Base-by-base conservation (phyloP, 1,140 invertebrate species). In the Eurosta solidaginis region DNA sequence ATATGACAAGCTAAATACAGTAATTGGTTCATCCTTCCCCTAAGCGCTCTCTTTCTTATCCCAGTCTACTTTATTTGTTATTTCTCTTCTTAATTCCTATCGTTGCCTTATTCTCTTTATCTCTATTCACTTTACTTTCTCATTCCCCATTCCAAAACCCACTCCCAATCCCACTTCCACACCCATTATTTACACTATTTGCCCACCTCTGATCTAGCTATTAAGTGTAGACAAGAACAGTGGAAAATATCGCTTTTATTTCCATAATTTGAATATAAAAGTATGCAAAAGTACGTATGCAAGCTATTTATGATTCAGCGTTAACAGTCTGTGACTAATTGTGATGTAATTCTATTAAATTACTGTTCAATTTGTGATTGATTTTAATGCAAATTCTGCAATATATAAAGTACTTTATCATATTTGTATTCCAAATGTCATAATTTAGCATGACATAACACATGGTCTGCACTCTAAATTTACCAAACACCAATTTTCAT, bases 371-470 rank as follows among this genome's bases (percentile, higher is more conserved):
- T n/a, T n/a, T 36, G 33, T 40, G 22, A 33, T 68, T 68, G 33
- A 1, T 6, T 40, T 6, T 20, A 9, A 68, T 68, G 59, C n/a
- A 22, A 40, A 20, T 3, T 36, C 14, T 20, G 17, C 27, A 12
- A 7, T 40, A 68, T 68, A n/a, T n/a, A n/a, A n/a, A n/a, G n/a
- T n/a, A n/a, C n/a, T 68, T 68, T 33, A 40, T 40, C 59, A 68
- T 20, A 20, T 40, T 33, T 27, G 20, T 68, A 68, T 17, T 68
- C 22, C n/a, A 68, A 40, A 20, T 33, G 29, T 20, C 59, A 68
- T 68, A 68, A 63, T 68, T 42, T 42, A 12, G 33, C 12, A 25
- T 29, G 9, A 59, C 36, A 59, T 59, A 59, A 59, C 54, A 33
- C 3, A 1, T 33, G 22, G 9, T 33, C 36, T 40, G 10, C 12